Evolutionary conservation across 1,140 invertebrate genomes (phyloP), one percentile per base, ranked within the genome.

Genomic region (Drosophila cardini): DNA sequence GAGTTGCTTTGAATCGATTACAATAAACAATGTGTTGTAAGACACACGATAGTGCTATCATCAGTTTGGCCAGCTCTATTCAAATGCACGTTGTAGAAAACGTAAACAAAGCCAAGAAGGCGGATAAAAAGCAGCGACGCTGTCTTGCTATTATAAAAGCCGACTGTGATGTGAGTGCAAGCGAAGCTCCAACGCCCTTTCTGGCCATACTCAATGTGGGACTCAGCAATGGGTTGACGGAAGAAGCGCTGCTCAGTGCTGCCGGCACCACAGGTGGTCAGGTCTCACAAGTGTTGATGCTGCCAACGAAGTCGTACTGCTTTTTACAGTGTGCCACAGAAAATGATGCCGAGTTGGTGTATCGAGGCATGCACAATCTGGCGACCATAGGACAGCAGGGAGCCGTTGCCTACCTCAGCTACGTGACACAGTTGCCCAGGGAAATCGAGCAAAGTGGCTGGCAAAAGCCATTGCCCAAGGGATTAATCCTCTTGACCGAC

Each of bases 271-370:
- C 84, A 82, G 93, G 92, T 93, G 94, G 94, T 43, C 18, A 50
- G 46, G 90, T 94, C 36, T 92, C 93, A 75, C 93, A 93, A 52
- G 92, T 97, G 38, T 80, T 94, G 15, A 95, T 97, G 94, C 74
- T 96, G 56, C 93, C 94, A 11, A 93, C 93, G 55, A 97, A 97
- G 93, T 96, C 96, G 0, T 97, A 96, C 83, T 95, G 95, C 55
- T 97, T 97, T 92, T 76, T 97, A 1, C 91, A 92, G 50, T 97
- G 94, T 83, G 48, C 79, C 7, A 84, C 92, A 1, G 15, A 92
- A 2, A 69, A 92, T 10, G 92, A 94, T 72, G 94, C 96, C 4
- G 65, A 78, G 46, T 75, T 78, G 34, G 93, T 95, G 10, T 94
- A 93, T 70, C 61, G 92, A 7, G 89, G 92, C 46, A 92, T 95